Evolutionary conservation across 1,140 invertebrate genomes (phyloP).

Genomic region (Zaprionus nigranus): DNA sequence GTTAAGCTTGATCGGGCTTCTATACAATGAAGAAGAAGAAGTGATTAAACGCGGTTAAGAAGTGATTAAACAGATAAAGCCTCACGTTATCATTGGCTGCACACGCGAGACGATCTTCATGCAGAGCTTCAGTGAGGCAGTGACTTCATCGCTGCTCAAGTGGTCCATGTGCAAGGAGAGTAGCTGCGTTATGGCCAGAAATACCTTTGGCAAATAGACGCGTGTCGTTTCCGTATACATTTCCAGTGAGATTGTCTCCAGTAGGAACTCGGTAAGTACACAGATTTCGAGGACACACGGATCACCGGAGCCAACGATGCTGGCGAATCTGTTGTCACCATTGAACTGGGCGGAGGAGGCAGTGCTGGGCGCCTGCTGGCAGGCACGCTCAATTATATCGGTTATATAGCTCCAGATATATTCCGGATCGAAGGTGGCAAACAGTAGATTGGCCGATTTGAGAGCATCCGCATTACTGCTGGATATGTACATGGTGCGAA

Average conservation of each 20-base stretch:
- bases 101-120: conserved; percentile 91
- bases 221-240: conserved; percentile 92
- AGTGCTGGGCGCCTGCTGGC: conserved; percentile 79
- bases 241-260: conserved; percentile 92
- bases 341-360: conserved; percentile 30
- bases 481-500: conserved; percentile 86
- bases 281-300: conserved; percentile 89
- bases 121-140: conserved; percentile 88
- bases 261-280: conserved; percentile 90
- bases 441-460: conserved; percentile 94
- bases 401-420: conserved; percentile 95
- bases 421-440: conserved; percentile 93
- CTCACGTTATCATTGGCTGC: conserved; percentile 87
- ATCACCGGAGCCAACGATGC: conserved; percentile 87
- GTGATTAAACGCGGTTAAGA: not conserved
- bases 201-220: conserved; percentile 91
- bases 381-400: conserved; percentile 88
- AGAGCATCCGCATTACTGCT: conserved; percentile 86
- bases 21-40: conserved; percentile 44
- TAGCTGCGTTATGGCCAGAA: conserved; percentile 88
- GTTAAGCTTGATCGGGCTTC: conserved; percentile 78
- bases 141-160: conserved; percentile 88
- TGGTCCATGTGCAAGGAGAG: conserved; percentile 87
- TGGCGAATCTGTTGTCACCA: conserved; percentile 78
- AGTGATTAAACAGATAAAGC: not conserved